phyloP scores from a whole-genome alignment of 2,113 vertebrate species.

The Lepus americanus region DNA sequence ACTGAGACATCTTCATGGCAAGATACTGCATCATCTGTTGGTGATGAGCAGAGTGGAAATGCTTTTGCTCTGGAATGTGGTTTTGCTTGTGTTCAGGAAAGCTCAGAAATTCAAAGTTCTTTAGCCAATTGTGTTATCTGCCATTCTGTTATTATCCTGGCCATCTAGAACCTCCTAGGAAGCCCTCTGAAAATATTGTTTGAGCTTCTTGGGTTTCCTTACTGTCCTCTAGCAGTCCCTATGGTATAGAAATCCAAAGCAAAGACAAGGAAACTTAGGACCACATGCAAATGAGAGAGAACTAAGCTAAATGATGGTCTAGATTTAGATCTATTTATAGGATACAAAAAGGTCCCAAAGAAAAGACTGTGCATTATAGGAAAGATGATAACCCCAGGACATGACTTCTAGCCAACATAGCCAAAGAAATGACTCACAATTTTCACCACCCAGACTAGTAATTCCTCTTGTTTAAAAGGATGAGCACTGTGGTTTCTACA shows the following conservation, averaged over 20 bases:
- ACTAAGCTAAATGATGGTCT: neutral
- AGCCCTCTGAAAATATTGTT: neutral
- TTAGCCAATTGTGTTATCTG: neutral
- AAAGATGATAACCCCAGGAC: neutral
- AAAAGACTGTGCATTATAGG: neutral
- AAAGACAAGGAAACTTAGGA: slow-evolving; percentile 2
- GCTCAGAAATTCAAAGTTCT: neutral
- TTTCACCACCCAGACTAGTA: neutral
- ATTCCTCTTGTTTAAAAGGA: neutral
- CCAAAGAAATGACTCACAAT: neutral
- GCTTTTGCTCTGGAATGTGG: neutral
- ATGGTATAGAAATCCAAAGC: slow-evolving; percentile 29
- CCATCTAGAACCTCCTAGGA: neutral
- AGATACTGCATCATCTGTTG: neutral
- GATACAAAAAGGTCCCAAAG: neutral
- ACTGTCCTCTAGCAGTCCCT: neutral
- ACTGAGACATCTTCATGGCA: neutral
- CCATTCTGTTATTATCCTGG: neutral
- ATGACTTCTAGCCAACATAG: neutral
- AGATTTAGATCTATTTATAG: neutral
- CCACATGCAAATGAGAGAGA: neutral
- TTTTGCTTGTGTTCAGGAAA: neutral
- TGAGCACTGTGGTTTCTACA: neutral
- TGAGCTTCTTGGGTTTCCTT: neutral
- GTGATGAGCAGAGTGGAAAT: neutral